Percentiles rank a stretch among this genome's conserved stretches.
Conservation (phyloP, 2,113 vertebrate genomes). For the Oplegnathus fasciatus region DNA sequence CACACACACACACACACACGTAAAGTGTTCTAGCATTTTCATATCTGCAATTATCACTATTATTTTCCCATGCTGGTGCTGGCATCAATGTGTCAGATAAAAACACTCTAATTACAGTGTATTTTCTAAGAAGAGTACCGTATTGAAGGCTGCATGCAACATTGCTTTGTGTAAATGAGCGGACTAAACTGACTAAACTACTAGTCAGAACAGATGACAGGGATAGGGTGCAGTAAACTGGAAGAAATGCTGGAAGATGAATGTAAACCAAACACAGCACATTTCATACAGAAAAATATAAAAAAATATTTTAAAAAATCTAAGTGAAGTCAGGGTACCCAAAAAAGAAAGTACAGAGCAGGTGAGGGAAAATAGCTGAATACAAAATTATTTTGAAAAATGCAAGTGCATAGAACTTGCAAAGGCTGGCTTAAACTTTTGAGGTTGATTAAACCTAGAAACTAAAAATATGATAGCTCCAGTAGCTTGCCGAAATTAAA, state of each 20-base stretch:
- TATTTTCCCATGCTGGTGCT: slow-evolving; percentile 12
- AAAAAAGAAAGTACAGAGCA: too few species aligned
- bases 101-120: slow-evolving; percentile 44
- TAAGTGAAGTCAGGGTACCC: background rate
- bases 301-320: background rate
- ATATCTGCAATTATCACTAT: slow-evolving; percentile 38
- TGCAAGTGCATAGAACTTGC: background rate
- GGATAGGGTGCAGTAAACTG: slow-evolving; percentile 12
- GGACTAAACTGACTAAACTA: background rate
- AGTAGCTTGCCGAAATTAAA: background rate
- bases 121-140: background rate
- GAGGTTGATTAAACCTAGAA: background rate
- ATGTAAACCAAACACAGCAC: background rate
- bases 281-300: background rate
- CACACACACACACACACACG: background rate
- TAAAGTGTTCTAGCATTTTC: background rate
- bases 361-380: background rate
- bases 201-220: slow-evolving; percentile 5
- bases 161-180: slow-evolving; percentile 17
- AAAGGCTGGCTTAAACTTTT: background rate
- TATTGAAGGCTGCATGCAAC: slow-evolving; percentile 2
- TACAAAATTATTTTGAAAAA: background rate
- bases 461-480: background rate
- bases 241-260: background rate
- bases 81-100: slow-evolving; percentile 28